Conservation (phyloP, 2,888 invertebrate genomes). For the Noctua comes region DNA sequence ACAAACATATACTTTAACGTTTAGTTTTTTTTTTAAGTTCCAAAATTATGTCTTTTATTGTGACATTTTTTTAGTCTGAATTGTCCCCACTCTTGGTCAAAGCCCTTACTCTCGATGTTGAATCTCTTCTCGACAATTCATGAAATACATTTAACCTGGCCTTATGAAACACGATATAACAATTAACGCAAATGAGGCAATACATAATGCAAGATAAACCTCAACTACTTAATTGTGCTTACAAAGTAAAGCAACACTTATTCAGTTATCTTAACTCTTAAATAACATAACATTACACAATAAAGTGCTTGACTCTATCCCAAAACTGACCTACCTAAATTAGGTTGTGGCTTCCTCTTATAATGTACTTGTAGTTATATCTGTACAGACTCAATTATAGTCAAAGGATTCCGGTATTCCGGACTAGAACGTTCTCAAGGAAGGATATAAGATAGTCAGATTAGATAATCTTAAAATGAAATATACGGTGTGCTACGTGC, state of each 20-base stretch:
- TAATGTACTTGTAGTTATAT: constrained; percentile 18
- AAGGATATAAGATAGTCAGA: constrained; percentile 31
- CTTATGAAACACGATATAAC: background rate
- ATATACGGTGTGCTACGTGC: constrained; percentile 18
- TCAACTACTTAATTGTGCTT: constrained; percentile 15
- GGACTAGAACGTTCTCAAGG: constrained; percentile 26
- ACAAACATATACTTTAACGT: no score
- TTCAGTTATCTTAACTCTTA: constrained; percentile 32
- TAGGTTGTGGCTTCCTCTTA: constrained; percentile 28
- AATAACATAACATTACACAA: constrained; percentile 37
- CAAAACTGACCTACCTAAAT: constrained; percentile 52
- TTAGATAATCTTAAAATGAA: constrained; percentile 25
- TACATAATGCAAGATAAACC: constrained; percentile 30
- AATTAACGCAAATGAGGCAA: constrained; percentile 7
- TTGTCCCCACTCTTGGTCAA: background rate
- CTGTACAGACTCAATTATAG: constrained; percentile 36
- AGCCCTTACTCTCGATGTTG: background rate
- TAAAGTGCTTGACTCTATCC: constrained; percentile 24
- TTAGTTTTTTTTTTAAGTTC: background rate
- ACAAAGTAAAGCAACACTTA: constrained; percentile 33
- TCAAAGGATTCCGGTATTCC: constrained; percentile 33
- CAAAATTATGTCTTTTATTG: background rate
- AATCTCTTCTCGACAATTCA: background rate
- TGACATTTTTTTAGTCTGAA: background rate
- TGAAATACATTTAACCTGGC: background rate